Conservation (phyloP, 1,140 invertebrate genomes). For the Drosophila chauvacae region DNA sequence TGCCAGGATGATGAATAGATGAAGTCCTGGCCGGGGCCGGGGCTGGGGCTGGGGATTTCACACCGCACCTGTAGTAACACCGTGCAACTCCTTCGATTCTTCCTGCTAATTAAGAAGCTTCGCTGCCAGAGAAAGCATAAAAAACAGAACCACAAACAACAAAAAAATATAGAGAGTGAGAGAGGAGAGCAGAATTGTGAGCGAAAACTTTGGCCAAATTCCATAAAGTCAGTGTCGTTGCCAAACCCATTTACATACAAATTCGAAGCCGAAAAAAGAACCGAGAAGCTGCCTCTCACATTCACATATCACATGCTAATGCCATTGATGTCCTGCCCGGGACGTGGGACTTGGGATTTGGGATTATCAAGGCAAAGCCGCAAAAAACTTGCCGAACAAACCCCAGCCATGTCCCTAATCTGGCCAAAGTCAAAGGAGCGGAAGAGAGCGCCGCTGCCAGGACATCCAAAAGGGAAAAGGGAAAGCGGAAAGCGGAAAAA, state of each 20-base stretch:
- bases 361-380: conserved; percentile 52
- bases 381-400: conserved; percentile 53
- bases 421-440: conserved; percentile 32
- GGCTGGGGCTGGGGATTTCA: not conserved
- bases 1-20: conserved; percentile 27
- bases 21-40: not conserved
- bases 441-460: conserved; percentile 15
- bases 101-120: conserved; percentile 20
- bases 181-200: not conserved
- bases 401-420: conserved; percentile 39
- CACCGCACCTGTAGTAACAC: conserved; percentile 17
- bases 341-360: conserved; percentile 32
- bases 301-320: conserved; percentile 53
- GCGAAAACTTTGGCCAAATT: conserved; percentile 24
- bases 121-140: not conserved
- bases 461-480: not conserved
- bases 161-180: not conserved
- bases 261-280: conserved; percentile 22
- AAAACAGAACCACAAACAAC: too few species aligned
- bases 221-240: conserved; percentile 7
- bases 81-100: conserved; percentile 21
- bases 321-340: conserved; percentile 39
- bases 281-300: conserved; percentile 12
- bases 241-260: conserved; percentile 30
- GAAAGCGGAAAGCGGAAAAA: too few species aligned